Evolutionary conservation across 1,140 invertebrate species (phyloP).

Genomic region (Orchestia grillus): DNA sequence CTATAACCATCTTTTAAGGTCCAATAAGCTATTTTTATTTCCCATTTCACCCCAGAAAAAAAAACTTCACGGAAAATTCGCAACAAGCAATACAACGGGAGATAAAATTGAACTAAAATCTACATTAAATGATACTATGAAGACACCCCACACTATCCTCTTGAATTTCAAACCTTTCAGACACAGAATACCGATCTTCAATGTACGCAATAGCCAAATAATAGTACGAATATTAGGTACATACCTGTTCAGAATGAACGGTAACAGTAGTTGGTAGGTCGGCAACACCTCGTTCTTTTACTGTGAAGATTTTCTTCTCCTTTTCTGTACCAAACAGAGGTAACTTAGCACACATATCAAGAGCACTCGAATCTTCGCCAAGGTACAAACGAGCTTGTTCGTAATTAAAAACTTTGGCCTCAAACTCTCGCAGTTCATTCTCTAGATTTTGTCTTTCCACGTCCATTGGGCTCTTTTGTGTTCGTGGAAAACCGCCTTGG

Average conservation of each 20-base stretch:
- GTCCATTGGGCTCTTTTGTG: neutral
- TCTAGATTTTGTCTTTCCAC: conserved; percentile 20
- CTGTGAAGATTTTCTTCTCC: conserved; percentile 29
- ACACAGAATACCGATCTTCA: too few species aligned
- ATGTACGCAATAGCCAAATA: neutral
- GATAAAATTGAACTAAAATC: too few species aligned
- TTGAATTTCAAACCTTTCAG: too few species aligned
- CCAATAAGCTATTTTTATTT: too few species aligned
- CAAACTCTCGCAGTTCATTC: conserved; percentile 47
- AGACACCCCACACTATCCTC: too few species aligned
- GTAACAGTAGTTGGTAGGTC: neutral
- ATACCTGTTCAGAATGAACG: conserved; percentile 33
- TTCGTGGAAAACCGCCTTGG: neutral
- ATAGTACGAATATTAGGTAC: neutral
- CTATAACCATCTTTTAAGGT: too few species aligned
- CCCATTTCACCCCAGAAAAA: too few species aligned
- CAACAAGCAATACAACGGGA: too few species aligned
- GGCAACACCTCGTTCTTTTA: neutral
- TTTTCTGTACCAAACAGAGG: conserved; percentile 21
- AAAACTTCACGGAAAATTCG: too few species aligned
- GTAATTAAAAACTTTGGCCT: conserved; percentile 50
- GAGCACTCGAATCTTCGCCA: neutral
- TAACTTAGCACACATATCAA: conserved; percentile 24
- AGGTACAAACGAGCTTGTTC: conserved; percentile 42
- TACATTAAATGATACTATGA: too few species aligned